Evolutionary conservation across 1,140 invertebrate genomes (phyloP).

Genomic region (Brachionus manjavacas): DNA sequence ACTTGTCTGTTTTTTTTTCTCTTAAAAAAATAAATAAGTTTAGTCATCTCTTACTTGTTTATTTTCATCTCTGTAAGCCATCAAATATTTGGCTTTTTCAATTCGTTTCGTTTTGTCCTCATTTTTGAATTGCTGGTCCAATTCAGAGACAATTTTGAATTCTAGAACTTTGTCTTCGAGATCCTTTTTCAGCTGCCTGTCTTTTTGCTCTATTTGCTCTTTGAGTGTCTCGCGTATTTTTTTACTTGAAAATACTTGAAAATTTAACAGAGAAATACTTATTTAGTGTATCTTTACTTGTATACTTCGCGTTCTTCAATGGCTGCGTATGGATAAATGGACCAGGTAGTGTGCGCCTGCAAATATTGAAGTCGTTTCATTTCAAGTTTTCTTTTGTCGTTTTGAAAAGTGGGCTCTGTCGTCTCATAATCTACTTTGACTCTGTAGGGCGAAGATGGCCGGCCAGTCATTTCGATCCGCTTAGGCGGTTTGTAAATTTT

Average conservation of each 20-base stretch:
- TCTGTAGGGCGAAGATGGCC: slow-evolving; percentile 10
- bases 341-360: slow-evolving; percentile 17
- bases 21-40: too few relatives aligned
- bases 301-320: slow-evolving; percentile 23
- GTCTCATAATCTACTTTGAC: slow-evolving; percentile 33
- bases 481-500: slow-evolving; percentile 39
- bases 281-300: background rate
- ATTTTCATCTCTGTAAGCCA: background rate
- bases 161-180: slow-evolving; percentile 10
- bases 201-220: slow-evolving; percentile 42
- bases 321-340: slow-evolving; percentile 37
- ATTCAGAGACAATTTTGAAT: slow-evolving; percentile 1
- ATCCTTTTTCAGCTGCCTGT: background rate
- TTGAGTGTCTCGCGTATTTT: slow-evolving; percentile 26
- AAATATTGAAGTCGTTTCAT: slow-evolving; percentile 33
- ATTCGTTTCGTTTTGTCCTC: background rate
- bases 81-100: background rate
- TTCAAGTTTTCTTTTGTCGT: background rate
- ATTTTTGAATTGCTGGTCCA: slow-evolving; percentile 24
- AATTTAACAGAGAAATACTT: background rate
- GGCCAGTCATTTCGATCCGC: slow-evolving; percentile 2
- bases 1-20: too few relatives aligned
- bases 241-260: slow-evolving; percentile 3
- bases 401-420: slow-evolving; percentile 16
- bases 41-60: background rate